These are phyloP conservation scores for Podarcis cretensis DNA, from an alignment of 2,113 vertebrate genomes.

Conservation along the genomic window DNA sequence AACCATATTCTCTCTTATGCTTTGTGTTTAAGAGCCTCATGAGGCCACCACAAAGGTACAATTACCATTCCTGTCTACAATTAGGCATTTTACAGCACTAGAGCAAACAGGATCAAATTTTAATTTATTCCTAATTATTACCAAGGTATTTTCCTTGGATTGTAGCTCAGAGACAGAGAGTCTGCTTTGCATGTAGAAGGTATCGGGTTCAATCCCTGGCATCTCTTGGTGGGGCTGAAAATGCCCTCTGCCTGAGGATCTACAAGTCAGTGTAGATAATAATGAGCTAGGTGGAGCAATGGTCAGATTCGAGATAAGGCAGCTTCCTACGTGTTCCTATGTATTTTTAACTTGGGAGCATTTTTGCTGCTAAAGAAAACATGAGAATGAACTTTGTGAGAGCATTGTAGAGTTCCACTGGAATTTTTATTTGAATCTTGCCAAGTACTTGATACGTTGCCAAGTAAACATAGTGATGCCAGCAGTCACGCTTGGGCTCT, in stretches of 20 bases:
- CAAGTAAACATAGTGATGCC: background rate
- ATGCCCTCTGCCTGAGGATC: no score
- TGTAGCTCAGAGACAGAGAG: no score
- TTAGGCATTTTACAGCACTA: background rate
- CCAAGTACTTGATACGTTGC: background rate
- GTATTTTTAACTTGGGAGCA: background rate
- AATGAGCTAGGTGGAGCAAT: no score
- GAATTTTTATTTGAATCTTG: background rate
- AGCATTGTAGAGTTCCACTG: background rate
- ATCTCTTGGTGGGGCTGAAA: no score
- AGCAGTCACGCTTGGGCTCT: background rate
- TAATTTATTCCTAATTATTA: background rate
- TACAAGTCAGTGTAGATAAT: no score
- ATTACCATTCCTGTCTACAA: slow-evolving; percentile 23
- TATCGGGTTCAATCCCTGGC: no score
- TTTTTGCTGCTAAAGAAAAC: background rate
- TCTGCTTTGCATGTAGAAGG: no score
- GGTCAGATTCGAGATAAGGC: no score
- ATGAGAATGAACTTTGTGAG: background rate
- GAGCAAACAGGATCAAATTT: slow-evolving; percentile 15
- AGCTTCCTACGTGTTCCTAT: no score
- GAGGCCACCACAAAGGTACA: background rate
- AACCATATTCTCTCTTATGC: background rate
- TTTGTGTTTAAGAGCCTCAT: slow-evolving; percentile 2
- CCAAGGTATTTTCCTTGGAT: background rate